Percentiles rank a stretch among this genome's conserved stretches.
Conservation (phyloP, 1,140 invertebrate species). For the Nasonia longicornis region DNA sequence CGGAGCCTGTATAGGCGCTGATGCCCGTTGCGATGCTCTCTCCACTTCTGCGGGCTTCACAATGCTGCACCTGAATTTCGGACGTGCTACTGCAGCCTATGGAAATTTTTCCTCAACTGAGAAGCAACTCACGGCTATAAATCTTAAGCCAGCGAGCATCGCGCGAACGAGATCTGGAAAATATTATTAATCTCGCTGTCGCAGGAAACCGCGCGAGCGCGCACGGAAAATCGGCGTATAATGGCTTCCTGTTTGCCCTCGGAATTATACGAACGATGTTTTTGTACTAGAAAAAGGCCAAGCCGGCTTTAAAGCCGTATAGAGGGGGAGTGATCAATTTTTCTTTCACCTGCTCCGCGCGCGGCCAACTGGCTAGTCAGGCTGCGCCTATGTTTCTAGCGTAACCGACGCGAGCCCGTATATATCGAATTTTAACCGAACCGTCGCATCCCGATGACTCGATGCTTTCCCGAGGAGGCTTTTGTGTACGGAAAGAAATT, state of each 20-base stretch:
- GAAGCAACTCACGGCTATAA: no score
- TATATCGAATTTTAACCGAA: slow-evolving; percentile 21
- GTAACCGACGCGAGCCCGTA: background rate
- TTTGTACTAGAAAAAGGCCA: background rate
- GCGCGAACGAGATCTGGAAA: no score
- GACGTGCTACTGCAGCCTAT: no score
- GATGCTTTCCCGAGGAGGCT: background rate
- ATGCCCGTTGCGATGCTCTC: background rate
- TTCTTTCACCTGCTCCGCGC: slow-evolving; percentile 7
- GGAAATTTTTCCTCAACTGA: no score
- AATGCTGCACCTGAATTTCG: background rate
- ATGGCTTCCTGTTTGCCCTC: background rate
- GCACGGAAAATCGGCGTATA: background rate
- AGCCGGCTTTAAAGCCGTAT: background rate
- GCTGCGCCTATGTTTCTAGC: background rate
- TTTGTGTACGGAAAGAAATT: background rate
- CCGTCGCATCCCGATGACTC: slow-evolving; percentile 38
- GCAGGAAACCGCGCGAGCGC: no score
- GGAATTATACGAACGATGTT: background rate
- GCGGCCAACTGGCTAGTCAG: background rate
- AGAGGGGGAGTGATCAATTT: background rate
- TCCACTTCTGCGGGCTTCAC: slow-evolving; percentile 12
- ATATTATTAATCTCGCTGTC: no score
- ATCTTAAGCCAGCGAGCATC: background rate
- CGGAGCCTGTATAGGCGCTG: background rate